Conservation (phyloP, 2,888 invertebrate genomes). For the Pyralis farinalis region DNA sequence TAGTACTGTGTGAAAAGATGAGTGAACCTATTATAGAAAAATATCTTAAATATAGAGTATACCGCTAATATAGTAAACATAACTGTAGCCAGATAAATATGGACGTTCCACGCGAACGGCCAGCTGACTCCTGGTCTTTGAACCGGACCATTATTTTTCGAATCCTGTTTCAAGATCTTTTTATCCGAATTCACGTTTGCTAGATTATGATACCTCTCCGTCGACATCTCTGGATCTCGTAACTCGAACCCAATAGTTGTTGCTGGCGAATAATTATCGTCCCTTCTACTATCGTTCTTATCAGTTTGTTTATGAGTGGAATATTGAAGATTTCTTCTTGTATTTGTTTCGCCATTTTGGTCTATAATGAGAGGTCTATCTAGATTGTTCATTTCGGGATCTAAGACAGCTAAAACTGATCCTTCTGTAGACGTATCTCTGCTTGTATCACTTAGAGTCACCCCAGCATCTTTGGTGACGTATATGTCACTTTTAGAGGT, state of each 20-base stretch:
- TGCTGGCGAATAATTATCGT: conserved; percentile 57
- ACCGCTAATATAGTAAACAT: conserved; percentile 92
- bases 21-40: conserved; percentile 92
- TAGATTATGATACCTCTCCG: conserved; percentile 80
- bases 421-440: conserved; percentile 73
- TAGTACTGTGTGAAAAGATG: conserved; percentile 94
- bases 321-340: conserved; percentile 72
- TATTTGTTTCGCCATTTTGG: conserved; percentile 75
- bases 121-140: conserved; percentile 83
- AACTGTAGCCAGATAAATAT: conserved; percentile 92
- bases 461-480: conserved; percentile 66
- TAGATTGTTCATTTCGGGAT: conserved; percentile 76
- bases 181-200: conserved; percentile 81
- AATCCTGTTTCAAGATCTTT: conserved; percentile 64
- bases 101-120: conserved; percentile 95
- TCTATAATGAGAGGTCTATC: conserved; percentile 73
- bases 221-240: conserved; percentile 74
- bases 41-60: conserved; percentile 92
- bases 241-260: conserved; percentile 72
- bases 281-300: conserved; percentile 55
- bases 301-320: conserved; percentile 54
- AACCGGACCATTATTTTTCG: conserved; percentile 56
- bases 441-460: conserved; percentile 65
- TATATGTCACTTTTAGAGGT: conserved; percentile 67
- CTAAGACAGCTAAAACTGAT: conserved; percentile 67